These are phyloP conservation scores for Cydia amplana DNA, from an alignment of 1,140 invertebrate species.

Conservation along the genomic window DNA sequence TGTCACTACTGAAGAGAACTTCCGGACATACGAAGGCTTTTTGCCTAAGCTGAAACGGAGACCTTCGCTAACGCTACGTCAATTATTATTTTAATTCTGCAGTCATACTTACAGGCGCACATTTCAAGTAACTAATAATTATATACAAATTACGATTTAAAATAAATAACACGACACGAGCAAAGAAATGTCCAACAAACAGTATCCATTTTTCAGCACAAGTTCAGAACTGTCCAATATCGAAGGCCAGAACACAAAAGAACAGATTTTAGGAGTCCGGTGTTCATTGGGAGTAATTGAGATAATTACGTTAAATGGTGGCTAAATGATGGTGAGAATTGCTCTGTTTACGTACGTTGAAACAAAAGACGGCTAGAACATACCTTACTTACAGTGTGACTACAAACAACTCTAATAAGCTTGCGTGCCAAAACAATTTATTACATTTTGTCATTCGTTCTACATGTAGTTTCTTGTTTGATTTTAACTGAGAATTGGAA, in stretches of 20 bases:
- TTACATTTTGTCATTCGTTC: no score
- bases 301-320: not conserved
- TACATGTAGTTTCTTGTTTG: no score
- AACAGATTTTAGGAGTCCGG: not conserved
- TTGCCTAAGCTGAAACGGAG: no score
- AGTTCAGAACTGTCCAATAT: not conserved
- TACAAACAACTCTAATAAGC: no score
- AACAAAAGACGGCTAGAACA: no score
- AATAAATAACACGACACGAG: not conserved
- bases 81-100: no score
- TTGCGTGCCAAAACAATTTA: no score
- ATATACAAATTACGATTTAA: not conserved
- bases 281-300: not conserved
- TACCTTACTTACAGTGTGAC: no score
- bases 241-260: not conserved
- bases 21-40: no score
- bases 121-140: not conserved
- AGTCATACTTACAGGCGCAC: conserved; percentile 8
- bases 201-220: not conserved
- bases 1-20: no score
- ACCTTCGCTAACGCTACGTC: no score
- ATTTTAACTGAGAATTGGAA: no score
- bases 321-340: conserved; percentile 18
- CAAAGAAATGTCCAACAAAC: not conserved
- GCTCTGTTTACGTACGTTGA: not conserved